phyloP scores from a whole-genome alignment of 2,797 vertebrate genomes.

The Momotus momota region DNA sequence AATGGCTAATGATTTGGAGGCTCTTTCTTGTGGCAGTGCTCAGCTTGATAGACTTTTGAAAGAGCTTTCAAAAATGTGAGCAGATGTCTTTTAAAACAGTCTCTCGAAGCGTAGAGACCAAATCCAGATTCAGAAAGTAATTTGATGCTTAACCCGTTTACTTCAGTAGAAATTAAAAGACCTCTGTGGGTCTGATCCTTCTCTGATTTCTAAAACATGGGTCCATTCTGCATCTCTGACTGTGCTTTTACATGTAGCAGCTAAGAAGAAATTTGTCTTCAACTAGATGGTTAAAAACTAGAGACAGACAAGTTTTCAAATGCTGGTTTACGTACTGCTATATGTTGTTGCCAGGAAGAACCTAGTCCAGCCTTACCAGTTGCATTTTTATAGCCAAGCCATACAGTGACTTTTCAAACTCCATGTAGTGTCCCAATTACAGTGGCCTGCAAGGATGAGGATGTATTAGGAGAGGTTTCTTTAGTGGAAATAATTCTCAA shows the following conservation, averaged over 20 bases:
- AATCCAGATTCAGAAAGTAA: neutral
- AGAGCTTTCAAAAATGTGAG: neutral
- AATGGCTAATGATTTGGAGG: neutral
- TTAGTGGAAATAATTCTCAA: neutral
- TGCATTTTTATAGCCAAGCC: neutral
- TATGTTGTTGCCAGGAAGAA: neutral
- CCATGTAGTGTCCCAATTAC: neutral
- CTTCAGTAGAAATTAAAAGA: neutral
- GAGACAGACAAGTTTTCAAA: neutral
- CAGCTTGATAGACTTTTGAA: neutral
- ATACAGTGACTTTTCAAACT: neutral
- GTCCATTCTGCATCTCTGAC: neutral
- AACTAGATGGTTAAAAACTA: neutral
- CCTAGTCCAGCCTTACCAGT: neutral
- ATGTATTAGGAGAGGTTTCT: neutral
- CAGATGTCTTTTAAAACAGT: neutral
- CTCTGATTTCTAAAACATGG: neutral
- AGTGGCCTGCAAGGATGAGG: neutral
- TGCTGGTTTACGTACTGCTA: neutral
- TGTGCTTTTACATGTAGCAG: neutral
- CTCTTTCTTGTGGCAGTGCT: neutral
- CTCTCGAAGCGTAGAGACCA: neutral
- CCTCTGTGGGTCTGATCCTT: neutral
- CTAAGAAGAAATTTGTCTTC: neutral
- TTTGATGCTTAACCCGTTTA: neutral